A percentile compares a stretch with the other conserved stretches of the same genome.
phyloP scores from a whole-genome alignment of 2,888 invertebrate species.

The Coelogynopora nodosa region DNA sequence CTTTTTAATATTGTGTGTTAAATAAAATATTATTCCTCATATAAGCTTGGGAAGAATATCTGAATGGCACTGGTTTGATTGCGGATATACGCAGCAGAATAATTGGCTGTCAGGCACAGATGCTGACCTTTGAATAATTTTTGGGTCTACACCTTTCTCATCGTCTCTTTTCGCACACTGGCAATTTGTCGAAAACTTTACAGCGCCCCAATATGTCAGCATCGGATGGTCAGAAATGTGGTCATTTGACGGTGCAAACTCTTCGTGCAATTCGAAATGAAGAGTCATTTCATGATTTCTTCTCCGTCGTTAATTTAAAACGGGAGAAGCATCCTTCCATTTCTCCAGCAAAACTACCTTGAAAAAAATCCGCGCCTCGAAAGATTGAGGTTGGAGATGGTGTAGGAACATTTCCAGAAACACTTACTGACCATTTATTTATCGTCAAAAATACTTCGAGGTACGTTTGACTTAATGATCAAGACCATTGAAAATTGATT shows the following conservation, averaged over 20 bases:
- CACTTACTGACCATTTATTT: slow-evolving; percentile 25
- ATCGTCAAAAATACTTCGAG: not conserved
- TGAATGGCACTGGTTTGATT: slow-evolving; percentile 25
- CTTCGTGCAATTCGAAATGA: slow-evolving; percentile 12
- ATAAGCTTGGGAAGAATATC: slow-evolving; percentile 27
- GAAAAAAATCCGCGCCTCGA: not conserved
- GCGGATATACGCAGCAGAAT: slow-evolving; percentile 5
- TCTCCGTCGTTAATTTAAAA: slow-evolving; percentile 20
- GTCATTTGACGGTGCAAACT: slow-evolving; percentile 38
- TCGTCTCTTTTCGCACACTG: slow-evolving; percentile 6
- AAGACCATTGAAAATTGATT: not conserved
- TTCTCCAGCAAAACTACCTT: slow-evolving; percentile 25
- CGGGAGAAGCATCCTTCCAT: slow-evolving; percentile 14
- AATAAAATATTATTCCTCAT: no score
- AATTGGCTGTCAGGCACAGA: slow-evolving; percentile 19
- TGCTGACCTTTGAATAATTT: not conserved
- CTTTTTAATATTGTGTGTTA: no score
- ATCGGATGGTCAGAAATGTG: slow-evolving; percentile 42
- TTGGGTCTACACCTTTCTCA: slow-evolving; percentile 14
- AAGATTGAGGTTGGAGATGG: slow-evolving; percentile 1
- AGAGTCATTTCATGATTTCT: slow-evolving; percentile 21
- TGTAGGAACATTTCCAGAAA: slow-evolving; percentile 14
- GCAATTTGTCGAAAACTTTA: slow-evolving; percentile 41
- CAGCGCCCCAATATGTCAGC: slow-evolving; percentile 40
- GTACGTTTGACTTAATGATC: slow-evolving; percentile 24